These are phyloP conservation scores for Sylvia atricapilla DNA, from an alignment of 2,113 vertebrate genomes.

Conservation along the genomic window DNA sequence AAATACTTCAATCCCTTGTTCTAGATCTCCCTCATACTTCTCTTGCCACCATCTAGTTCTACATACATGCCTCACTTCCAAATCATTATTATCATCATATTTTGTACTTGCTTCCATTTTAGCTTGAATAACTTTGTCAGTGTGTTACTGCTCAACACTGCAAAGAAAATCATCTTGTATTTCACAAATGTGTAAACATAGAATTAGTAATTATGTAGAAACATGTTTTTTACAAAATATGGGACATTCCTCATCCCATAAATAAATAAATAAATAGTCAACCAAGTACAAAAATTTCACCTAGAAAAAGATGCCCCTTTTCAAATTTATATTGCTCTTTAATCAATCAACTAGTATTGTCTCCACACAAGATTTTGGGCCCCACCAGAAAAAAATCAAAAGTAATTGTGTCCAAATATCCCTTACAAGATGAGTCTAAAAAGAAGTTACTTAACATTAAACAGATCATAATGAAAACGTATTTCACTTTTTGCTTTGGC, in stretches of 20 bases:
- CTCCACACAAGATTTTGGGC: not conserved
- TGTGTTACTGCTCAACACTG: not conserved
- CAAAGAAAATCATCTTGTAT: not conserved
- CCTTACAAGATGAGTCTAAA: not conserved
- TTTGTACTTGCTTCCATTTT: not conserved
- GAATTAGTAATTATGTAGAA: not conserved
- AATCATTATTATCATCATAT: not conserved
- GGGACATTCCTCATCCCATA: not conserved
- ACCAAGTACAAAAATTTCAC: not conserved
- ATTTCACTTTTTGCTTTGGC: not conserved
- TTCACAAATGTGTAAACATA: not conserved
- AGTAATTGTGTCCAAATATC: not conserved
- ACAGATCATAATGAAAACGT: not conserved
- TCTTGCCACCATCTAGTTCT: not conserved
- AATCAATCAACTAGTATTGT: not conserved
- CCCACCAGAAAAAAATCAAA: not conserved
- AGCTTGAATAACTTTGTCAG: not conserved
- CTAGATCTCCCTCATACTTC: not conserved
- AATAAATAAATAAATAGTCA: not conserved
- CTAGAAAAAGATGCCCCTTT: not conserved
- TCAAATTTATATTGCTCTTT: not conserved
- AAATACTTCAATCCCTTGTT: not conserved
- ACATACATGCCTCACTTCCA: not conserved
- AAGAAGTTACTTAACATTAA: not conserved
- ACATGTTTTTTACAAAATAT: not conserved